Base-by-base conservation (phyloP, 2,113 vertebrate genomes). In the Chamaea fasciata region DNA sequence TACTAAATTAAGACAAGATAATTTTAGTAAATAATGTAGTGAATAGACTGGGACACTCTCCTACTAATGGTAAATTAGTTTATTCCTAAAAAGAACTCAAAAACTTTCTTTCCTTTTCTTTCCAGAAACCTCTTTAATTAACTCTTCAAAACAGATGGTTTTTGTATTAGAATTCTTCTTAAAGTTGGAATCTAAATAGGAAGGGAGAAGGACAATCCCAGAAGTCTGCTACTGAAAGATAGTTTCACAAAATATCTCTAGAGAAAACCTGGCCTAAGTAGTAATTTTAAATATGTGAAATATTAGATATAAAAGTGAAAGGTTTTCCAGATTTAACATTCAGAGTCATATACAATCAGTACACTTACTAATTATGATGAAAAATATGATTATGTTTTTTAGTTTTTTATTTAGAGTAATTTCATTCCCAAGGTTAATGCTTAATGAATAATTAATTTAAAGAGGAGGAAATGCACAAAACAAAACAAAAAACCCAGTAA, bases 381-480 rank as follows among this genome's bases (percentile, higher is more conserved):
- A 96, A 97, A 94, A 92, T 87, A 95, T 50, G 39, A 93, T 94
- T 92, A 83, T 26, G 30, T 50, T 94, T 90, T 96, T 55, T 73
- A 94, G 64, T 86, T 69, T 69, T 89, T 89, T 92, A 76, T 84
- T 96, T 73, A 18, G 96, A 93, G 15, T 86, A 92, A 94, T 96
- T 90, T 95, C 7, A 49, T 2, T 83, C 41, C 17, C n/a, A 39
- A 92, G 93, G 83, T 52, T 59, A 94, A 94, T 83, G 52, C 3
- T 90, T 90, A 92, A 92, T 95, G 86, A 97, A 95, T 95, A 95
- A 96, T 92, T 90, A 88, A 92, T 94, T 95, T 87, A 13, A 69
- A 77, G 62, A 6, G 4, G 64, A 60, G 27, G 71, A 92, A 79
- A 93, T 39, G 3, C 7, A 33, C 3, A 27, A 42, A 74, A 37